Evolutionary conservation across 2,888 invertebrate genomes (phyloP), one percentile per base, ranked within the genome.

Genomic region (Metellina segmentata): DNA sequence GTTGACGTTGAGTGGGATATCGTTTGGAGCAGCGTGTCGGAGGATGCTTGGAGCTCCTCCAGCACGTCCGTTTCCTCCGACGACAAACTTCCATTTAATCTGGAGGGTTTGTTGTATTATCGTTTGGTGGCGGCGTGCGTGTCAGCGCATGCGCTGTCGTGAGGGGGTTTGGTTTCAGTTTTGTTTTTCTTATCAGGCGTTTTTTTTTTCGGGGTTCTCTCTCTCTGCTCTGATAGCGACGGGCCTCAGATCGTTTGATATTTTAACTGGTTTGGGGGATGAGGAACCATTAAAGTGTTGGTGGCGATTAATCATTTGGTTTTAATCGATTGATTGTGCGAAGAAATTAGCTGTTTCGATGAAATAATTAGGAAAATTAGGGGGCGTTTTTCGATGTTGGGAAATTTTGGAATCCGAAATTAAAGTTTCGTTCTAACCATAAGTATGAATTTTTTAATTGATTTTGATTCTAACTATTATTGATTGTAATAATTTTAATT

Each of bases 61-160:
- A 75, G 74, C 52, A 74, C 81, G 81, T 81, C 90, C 77, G 74
- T 34, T 48, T 34, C 48, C 16, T 52, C 72, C 70, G 86, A 70
- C 34, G 69, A 85, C 86, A 71, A 77, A 81, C 86, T 86, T 86
- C 86, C 90, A 86, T 90, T 90, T 90, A 52, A 81, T 71, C 49
- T 52, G 49, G 81, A 74, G 20, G 87, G 71, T 81, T 86, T 72
- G 86, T 71, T 79, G 78, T 78, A 49, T 16, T 48, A 34, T 87
- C 52, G 72, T 72, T 53, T 49, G 19, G 85, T 51, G 16, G 52
- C 61, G 85, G 53, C 85, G 79, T 52, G 52, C 9, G 13, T 11
- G 4, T 8, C 6, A 5, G 86, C 86, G 86, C 86, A 70, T 86
- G 81, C 72, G 81, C 72, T 52, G 53, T 19, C 16, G n/a, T 52